Evolutionary conservation across 2,888 invertebrate species (phyloP), one percentile per base, ranked within the genome.

Genomic region (Molanna angustata): DNA sequence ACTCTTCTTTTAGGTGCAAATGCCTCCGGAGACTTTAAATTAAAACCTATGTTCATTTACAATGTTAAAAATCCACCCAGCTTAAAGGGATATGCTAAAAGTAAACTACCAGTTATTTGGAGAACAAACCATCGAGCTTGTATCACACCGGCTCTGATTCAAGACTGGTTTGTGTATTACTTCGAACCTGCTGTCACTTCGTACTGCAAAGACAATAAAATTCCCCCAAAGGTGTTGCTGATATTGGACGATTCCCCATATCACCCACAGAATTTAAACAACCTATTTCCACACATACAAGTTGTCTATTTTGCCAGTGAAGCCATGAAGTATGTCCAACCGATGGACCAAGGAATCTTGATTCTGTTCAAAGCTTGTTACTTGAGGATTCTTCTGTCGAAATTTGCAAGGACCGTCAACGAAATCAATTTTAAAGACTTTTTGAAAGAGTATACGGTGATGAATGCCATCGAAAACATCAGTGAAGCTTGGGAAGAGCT

Each of bases 21-120:
- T 62, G 64, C 64, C 19, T 58, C 55, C 22, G 67, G 67, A 45
- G 64, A 64, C 60, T 62, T 62, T 40, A 65, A 66, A 60, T 49
- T 67, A 49, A 68, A 67, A 62, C 67, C 68, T 27, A 57, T 68
- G 43, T 58, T 69, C 20, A 59, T 67, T 40, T 64, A 68, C 61
- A 58, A 60, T 22, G 62, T 62, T 17, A 63, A 63, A 58, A 68
- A 65, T 62, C 68, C 67, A 44, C 60, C 61, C 49, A 62, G 63
- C 44, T 49, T 68, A 41, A 64, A 61, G 60, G 57, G 61, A 39
- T 57, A 59, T 27, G 56, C 56, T 19, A 68, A 67, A 53, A 56
- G 52, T 20, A 50, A 61, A 52, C 58, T 68, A 21, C 67, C 65
- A 20, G 66, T 67, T 7, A 52, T 65, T 18, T 69, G 65, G 65